These are phyloP conservation scores for Philereme transversata DNA, from an alignment of 2,888 invertebrate species.

Conservation along the genomic window DNA sequence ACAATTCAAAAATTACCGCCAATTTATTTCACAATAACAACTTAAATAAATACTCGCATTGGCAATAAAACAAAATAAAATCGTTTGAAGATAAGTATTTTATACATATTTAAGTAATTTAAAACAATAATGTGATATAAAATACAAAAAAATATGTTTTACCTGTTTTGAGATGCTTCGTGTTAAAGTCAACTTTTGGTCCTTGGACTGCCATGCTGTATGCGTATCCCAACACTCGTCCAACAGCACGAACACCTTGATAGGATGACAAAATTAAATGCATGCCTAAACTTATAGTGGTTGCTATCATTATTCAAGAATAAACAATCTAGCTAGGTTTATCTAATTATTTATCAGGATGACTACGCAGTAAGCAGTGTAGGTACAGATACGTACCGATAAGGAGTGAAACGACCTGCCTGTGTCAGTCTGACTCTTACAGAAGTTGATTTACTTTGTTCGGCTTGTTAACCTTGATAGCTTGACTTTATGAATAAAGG, in stretches of 20 bases:
- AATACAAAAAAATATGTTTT: neutral
- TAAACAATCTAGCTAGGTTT: neutral
- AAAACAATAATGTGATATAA: too few species aligned
- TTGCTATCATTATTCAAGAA: conserved; percentile 32
- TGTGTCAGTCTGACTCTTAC: too few species aligned
- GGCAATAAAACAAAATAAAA: too few species aligned
- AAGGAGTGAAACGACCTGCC: neutral
- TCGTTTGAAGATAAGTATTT: too few species aligned
- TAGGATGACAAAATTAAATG: conserved; percentile 43
- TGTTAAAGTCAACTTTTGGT: conserved; percentile 59
- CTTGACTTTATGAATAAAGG: too few species aligned
- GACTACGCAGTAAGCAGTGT: conserved; percentile 2
- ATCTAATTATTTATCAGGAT: neutral
- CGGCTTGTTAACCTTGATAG: too few species aligned
- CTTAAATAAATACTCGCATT: too few species aligned
- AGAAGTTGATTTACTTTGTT: too few species aligned
- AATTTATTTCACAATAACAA: neutral
- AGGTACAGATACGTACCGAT: conserved; percentile 1
- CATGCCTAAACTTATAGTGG: conserved; percentile 42
- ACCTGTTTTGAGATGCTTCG: conserved; percentile 72
- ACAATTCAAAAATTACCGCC: conserved; percentile 1
- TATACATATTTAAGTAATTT: too few species aligned
- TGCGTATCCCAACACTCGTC: conserved; percentile 56
- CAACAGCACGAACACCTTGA: conserved; percentile 47
- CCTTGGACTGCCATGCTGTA: conserved; percentile 59